These are phyloP conservation scores for Drymodes brunneopygia DNA, from an alignment of 2,113 vertebrate species.

Conservation along the genomic window DNA sequence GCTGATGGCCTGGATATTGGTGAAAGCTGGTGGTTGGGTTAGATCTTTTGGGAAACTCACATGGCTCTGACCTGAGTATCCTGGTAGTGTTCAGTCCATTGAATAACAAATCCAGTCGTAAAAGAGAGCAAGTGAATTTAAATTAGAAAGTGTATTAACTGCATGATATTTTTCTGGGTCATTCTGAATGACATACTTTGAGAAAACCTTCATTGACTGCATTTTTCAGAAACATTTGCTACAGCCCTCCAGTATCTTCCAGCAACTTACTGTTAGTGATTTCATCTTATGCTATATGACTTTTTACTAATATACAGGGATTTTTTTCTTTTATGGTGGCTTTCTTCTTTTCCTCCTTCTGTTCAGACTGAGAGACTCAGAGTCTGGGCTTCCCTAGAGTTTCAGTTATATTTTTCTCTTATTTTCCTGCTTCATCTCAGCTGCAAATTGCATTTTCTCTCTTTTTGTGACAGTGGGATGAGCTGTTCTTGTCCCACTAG, in stretches of 20 bases:
- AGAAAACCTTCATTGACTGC: neutral
- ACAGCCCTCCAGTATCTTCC: neutral
- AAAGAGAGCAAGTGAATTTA: neutral
- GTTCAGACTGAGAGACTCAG: neutral
- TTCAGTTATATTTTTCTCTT: neutral
- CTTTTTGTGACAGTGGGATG: neutral
- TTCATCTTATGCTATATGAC: neutral
- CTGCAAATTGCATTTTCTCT: slow-evolving; percentile 25
- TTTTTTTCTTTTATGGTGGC: neutral
- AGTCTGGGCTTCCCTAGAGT: slow-evolving; percentile 5
- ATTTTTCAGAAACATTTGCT: neutral
- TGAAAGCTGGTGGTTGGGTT: neutral
- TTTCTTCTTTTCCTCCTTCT: neutral
- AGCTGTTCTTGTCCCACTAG: neutral
- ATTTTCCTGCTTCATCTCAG: neutral
- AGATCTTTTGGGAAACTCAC: neutral
- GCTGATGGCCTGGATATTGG: neutral
- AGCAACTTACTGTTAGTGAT: neutral
- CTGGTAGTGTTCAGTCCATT: neutral
- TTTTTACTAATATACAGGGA: neutral
- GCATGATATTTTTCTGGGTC: neutral
- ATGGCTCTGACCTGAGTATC: neutral
- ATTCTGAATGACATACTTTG: neutral
- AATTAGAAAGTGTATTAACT: neutral
- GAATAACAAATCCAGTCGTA: neutral